Evolutionary conservation across 2,797 vertebrate species (phyloP), one percentile per base, ranked within the genome.

Genomic region (Bradypodion pumilum): DNA sequence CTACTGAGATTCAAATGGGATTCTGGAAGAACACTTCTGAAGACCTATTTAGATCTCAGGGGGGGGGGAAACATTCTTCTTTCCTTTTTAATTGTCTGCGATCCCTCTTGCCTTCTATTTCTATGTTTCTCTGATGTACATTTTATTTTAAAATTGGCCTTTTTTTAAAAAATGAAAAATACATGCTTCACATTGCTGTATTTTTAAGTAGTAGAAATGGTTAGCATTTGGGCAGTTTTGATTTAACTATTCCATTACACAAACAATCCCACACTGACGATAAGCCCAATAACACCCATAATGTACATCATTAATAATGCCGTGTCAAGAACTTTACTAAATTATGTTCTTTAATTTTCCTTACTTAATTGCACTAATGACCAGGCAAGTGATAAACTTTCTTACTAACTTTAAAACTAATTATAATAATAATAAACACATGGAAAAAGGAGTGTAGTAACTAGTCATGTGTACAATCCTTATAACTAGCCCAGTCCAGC

Each of bases 401-500:
- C 65, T 77, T 85, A 81, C 74, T 85, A 85, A 85, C 21, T 81
- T 85, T 85, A 81, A 90, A 85, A 90, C 90, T 91, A 95, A 83
- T 91, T 85, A 83, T 95, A 94, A 93, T 96, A 93, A 92, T 92
- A 94, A 46, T 77, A 77, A 93, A 94, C 92, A 89, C 93, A 93
- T 92, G 81, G 89, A 65, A 91, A 93, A 93, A 95, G 88, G 94
- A 95, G 93, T 95, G 93, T 96, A 94, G 97, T 98, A 99, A 99
- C 95, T 95, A 97, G 96, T 95, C 95, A 94, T 98, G 96, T 98
- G 97, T 99, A 95, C 97, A 98, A 98, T 99, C 96, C 98, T 97
- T 96, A 89, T 95, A 96, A 99, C 98, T 99, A 99, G 99, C 98
- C 96, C 98, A 99, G 96, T 96, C 98, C 98, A 98, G 97, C 98